Base-by-base conservation (phyloP, 2,113 vertebrate species). In the Notothenia coriiceps region DNA sequence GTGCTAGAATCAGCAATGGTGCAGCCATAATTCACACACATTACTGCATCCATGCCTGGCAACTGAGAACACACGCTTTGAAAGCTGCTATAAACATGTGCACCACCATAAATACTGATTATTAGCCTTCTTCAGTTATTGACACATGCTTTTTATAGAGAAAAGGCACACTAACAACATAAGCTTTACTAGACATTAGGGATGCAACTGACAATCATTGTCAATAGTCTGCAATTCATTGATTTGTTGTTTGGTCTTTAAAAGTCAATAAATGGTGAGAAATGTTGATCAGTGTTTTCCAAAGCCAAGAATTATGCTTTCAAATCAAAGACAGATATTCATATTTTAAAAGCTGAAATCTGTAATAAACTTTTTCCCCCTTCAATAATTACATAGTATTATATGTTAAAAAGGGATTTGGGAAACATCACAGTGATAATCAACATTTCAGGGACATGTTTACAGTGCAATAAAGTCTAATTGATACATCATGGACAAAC, bases 1-100 rank as follows among this genome's bases (percentile, higher is more conserved):
- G 18, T 18, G 60, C 47, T 49, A 2, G 47, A 40, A 77, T 85
- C 85, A 74, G 80, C 80, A 76, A 57, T 73, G 62, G 65, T 82
- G 78, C 76, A 85, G 46, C 76, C 56, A 82, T 82, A 79, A 90
- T 64, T 87, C 77, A 82, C 68, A 86, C 51, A 75, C 62, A 47
- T 14, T 35, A 73, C 49, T 79, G 69, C 63, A 73, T 55, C 56
- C 4, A 17, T 20, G 29, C 15, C 15, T 18, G 14, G 43, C 64
- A 56, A 62, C 51, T 61, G 20, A 43, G 9, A 20, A 47, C 12
- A 54, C 44, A 54, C 29, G 43, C 50, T 22, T 51, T 5, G 18
- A 59, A n/a, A 59, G 70, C 35, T 50, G 54, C 17, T 68, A 8
- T 33, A 56, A 84, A 47, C 33, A 50, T 15, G 15, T 20, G 10